Percentiles rank a stretch among this genome's conserved stretches.
Conservation (phyloP, 2,113 vertebrate species). For the Ramphastos sulfuratus region DNA sequence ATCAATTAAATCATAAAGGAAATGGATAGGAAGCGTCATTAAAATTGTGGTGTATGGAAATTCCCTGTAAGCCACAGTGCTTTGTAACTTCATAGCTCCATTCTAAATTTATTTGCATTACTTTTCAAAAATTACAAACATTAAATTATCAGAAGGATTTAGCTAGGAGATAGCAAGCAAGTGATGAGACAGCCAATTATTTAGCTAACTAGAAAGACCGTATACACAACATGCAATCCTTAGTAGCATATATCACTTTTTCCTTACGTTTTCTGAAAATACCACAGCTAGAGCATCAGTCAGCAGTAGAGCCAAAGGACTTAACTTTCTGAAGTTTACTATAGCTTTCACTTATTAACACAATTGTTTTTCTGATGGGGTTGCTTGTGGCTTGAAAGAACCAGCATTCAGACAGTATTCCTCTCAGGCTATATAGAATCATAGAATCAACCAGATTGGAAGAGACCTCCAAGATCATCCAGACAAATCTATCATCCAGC, state of each 20-base stretch:
- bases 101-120: neutral
- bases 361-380: neutral
- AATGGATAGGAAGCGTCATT: neutral
- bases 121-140: neutral
- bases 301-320: neutral
- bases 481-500: no score
- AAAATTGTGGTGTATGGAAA: neutral
- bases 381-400: neutral
- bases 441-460: no score
- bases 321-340: neutral
- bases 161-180: neutral
- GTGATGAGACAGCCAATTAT: neutral
- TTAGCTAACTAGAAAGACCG: neutral
- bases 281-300: neutral
- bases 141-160: neutral
- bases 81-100: neutral
- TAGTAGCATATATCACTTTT: neutral
- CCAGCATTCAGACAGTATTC: neutral
- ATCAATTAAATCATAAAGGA: neutral
- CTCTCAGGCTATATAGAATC: neutral
- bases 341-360: neutral
- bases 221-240: neutral
- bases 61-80: neutral
- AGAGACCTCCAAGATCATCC: no score
- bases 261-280: neutral